Base-by-base conservation (phyloP, 2,888 invertebrate genomes). In the Mythimna albipuncta region DNA sequence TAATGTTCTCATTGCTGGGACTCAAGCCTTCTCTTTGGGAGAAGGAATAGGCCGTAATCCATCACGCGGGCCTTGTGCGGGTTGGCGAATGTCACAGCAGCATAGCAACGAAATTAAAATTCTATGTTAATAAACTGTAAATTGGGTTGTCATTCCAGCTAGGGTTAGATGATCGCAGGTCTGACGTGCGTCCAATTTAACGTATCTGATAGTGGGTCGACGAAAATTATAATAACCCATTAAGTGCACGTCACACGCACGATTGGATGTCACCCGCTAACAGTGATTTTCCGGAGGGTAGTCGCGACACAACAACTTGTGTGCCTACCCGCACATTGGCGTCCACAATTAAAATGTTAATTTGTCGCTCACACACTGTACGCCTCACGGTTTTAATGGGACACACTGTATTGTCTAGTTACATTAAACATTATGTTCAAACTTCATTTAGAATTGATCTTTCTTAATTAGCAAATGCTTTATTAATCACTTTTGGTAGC, bases 211-310 rank as follows among this genome's bases (percentile, higher is more conserved):
- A 88, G 85, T 87, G 82, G 88, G 79, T 81, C 84, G 88, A 80
- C 88, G 87, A 86, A 91, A 93, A 94, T 94, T 92, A 93, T 92
- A 93, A 94, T 94, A 94, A 91, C 94, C 94, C 85, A 95, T 95
- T 94, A 95, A 89, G 79, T 87, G 85, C 91, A 91, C 89, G 95
- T 95, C 95, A 94, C 81, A 89, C 84, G 89, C 87, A 84, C 89
- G 92, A 95, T 94, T 94, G 94, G 90, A 85, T 92, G 93, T 94
- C 89, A 87, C 77, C 74, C 84, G 82, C 81, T 82, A 83, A 82
- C 84, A 81, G 89, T 90, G 91, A 93, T 93, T 93, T 94, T 93
- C 93, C 93, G 88, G 86, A 85, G 86, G 74, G 86, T 78, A 89
- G 85, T 76, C 73, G 70, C 78, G 84, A 87, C 82, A 83, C 79